Conservation (phyloP, 2,888 invertebrate species). For the Lasioglossum zephyrum region DNA sequence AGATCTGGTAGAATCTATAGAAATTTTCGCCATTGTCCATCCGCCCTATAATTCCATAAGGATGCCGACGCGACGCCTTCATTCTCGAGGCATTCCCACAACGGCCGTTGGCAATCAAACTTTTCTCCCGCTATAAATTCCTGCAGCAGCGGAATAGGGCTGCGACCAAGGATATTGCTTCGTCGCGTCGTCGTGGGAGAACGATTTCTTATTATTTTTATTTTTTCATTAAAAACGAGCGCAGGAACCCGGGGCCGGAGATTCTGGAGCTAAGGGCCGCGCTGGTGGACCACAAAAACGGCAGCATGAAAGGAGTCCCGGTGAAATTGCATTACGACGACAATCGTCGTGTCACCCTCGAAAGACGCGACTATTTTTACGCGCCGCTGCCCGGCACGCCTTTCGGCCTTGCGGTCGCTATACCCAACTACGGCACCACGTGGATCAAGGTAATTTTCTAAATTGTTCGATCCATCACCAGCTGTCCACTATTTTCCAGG, state of each 20-base stretch:
- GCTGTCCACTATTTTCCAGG: neutral
- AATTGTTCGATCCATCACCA: neutral
- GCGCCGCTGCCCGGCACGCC: constrained; percentile 93
- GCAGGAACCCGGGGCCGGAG: constrained; percentile 78
- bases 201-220: neutral
- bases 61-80: neutral
- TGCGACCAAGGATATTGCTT: constrained; percentile 27
- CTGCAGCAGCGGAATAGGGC: neutral
- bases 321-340: constrained; percentile 94
- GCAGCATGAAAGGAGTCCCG: constrained; percentile 88
- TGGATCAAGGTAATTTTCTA: constrained; percentile 85
- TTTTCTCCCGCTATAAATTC: neutral
- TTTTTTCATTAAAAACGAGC: constrained; percentile 46
- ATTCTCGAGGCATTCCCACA: neutral
- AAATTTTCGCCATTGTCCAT: neutral
- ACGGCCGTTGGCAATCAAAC: constrained; percentile 5
- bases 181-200: neutral
- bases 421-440: constrained; percentile 93
- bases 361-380: constrained; percentile 93
- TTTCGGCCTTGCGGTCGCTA: constrained; percentile 93
- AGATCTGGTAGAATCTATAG: neutral
- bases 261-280: constrained; percentile 87
- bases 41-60: neutral
- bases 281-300: constrained; percentile 90
- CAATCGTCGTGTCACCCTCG: constrained; percentile 93